Percentiles rank a stretch among this genome's conserved stretches.
Evolutionary conservation across 1,140 invertebrate species (phyloP).

Genomic region (Plodia interpunctella): DNA sequence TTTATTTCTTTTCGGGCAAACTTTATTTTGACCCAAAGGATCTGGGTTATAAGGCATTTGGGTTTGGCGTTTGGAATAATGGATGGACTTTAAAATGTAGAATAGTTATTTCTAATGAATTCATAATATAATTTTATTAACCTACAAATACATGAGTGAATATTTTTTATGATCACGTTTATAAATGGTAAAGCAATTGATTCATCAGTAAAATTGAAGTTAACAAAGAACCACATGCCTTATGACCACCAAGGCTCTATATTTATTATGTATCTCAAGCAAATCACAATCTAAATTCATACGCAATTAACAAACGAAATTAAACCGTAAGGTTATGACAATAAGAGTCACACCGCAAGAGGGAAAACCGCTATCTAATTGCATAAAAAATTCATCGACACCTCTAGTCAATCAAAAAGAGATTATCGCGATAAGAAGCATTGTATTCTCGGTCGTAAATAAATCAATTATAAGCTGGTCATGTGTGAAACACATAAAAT

Average conservation of each 20-base stretch:
- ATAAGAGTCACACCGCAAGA: background rate
- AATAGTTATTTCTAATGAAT: no score
- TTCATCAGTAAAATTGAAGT: constrained; percentile 1
- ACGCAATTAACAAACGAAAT: background rate
- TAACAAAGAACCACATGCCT: background rate
- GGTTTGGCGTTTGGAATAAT: no score
- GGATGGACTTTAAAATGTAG: no score
- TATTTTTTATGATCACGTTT: background rate
- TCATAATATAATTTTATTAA: no score
- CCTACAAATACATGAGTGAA: no score
- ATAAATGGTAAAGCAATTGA: constrained; percentile 1
- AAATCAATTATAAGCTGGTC: constrained; percentile 47
- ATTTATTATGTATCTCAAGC: constrained; percentile 11
- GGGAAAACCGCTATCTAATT: constrained; percentile 11
- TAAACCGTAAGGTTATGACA: background rate
- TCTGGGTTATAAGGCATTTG: no score
- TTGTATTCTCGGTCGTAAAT: constrained; percentile 36
- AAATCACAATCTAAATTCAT: constrained; percentile 1
- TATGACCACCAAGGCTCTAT: constrained; percentile 9
- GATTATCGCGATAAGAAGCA: constrained; percentile 40
- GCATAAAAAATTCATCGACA: constrained; percentile 37
- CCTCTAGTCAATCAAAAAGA: constrained; percentile 36
- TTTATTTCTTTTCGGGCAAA: no score
- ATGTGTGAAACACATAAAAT: constrained; percentile 50
- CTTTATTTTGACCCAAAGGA: no score